Evolutionary conservation across 2,113 vertebrate species (phyloP).

Genomic region (Australoheros scitulus): DNA sequence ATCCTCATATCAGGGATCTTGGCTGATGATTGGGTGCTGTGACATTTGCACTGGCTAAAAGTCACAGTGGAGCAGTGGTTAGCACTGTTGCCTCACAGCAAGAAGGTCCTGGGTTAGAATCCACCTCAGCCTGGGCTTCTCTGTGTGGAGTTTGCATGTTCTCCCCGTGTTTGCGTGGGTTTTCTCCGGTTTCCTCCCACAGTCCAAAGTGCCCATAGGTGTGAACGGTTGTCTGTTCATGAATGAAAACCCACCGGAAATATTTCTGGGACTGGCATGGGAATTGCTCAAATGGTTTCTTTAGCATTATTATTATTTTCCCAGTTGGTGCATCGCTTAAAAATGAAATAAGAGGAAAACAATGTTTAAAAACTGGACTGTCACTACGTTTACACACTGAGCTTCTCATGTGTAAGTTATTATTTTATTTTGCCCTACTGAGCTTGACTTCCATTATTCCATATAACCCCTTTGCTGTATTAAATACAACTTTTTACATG

Average conservation of each 20-base stretch:
- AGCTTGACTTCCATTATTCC: too few species aligned
- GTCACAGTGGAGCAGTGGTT: too few species aligned
- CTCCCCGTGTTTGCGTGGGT: too few species aligned
- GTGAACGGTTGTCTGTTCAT: background rate
- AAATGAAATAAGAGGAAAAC: background rate
- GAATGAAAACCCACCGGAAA: background rate
- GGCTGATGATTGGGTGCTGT: background rate
- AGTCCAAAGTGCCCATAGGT: too few species aligned
- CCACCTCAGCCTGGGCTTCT: too few species aligned
- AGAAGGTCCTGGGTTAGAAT: too few species aligned
- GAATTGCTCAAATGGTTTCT: background rate
- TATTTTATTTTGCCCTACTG: background rate
- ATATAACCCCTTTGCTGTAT: accelerated
- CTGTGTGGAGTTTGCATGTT: too few species aligned
- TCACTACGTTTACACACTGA: background rate
- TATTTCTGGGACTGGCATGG: background rate
- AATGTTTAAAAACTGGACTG: background rate
- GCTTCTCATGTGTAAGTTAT: background rate
- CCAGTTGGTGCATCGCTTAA: background rate
- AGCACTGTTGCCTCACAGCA: too few species aligned
- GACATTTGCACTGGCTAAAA: background rate
- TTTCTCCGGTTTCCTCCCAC: too few species aligned
- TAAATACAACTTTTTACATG: background rate
- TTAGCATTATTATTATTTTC: accelerated
- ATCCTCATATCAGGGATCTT: background rate